Percentiles rank a stretch among this genome's conserved stretches.
Conservation (phyloP, 2,888 invertebrate genomes). For the Mimumesa dahlbomi region DNA sequence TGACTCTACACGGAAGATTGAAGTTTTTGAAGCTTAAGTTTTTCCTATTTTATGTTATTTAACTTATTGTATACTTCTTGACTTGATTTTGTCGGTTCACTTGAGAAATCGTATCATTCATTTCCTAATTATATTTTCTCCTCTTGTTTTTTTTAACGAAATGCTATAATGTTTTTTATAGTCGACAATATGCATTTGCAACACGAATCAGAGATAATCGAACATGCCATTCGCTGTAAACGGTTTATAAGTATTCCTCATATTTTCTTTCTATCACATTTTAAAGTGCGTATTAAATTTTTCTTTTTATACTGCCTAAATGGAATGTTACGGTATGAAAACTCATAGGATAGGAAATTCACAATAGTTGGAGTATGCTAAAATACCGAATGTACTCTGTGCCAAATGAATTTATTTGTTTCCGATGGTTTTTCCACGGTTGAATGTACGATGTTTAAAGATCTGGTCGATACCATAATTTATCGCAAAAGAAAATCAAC, state of each 20-base stretch:
- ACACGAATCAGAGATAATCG: slow-evolving; percentile 67
- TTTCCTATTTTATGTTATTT: slow-evolving; percentile 25
- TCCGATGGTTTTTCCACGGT: slow-evolving; percentile 19
- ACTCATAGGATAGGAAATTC: slow-evolving; percentile 71
- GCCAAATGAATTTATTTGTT: slow-evolving; percentile 73
- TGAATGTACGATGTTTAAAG: slow-evolving; percentile 37
- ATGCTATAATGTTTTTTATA: slow-evolving; percentile 16
- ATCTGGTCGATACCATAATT: slow-evolving; percentile 49
- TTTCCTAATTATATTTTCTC: too few relatives aligned
- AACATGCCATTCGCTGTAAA: slow-evolving; percentile 73
- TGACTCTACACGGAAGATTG: slow-evolving; percentile 14
- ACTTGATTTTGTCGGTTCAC: slow-evolving; percentile 2
- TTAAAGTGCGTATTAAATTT: slow-evolving; percentile 41
- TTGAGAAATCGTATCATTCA: background rate
- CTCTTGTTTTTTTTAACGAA: background rate
- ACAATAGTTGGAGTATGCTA: slow-evolving; percentile 72
- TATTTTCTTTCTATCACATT: slow-evolving; percentile 50
- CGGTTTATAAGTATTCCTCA: slow-evolving; percentile 61
- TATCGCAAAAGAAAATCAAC: slow-evolving; percentile 42
- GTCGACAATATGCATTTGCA: slow-evolving; percentile 13
- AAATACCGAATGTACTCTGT: slow-evolving; percentile 75
- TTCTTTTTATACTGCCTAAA: slow-evolving; percentile 61
- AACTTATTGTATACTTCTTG: slow-evolving; percentile 22
- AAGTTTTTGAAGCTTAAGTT: background rate
- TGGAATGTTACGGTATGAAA: slow-evolving; percentile 63